These are phyloP conservation scores for Etheostoma cragini DNA, from an alignment of 2,113 vertebrate species.

Conservation along the genomic window DNA sequence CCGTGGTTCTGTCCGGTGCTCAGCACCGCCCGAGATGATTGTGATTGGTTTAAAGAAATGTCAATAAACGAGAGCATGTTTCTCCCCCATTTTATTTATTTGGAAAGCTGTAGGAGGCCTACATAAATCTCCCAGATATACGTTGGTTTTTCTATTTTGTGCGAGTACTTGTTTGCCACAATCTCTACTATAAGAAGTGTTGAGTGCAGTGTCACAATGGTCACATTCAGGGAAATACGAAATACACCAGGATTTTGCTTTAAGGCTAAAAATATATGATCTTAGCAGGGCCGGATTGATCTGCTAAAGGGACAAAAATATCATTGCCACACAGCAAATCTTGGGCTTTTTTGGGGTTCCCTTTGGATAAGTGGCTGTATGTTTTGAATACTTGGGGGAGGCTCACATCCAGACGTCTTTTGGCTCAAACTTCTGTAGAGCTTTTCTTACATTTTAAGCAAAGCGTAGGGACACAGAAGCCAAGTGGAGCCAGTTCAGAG, in stretches of 20 bases:
- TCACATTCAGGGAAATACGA: neutral
- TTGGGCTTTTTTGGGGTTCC: no score
- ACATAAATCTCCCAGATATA: neutral
- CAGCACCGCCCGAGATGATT: no score
- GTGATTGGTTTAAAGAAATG: no score
- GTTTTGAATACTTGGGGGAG: neutral
- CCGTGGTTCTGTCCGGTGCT: no score
- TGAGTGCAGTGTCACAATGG: no score
- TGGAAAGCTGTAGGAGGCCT: neutral
- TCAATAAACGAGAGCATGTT: no score
- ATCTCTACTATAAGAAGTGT: no score
- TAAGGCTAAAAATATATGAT: neutral
- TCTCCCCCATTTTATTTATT: neutral
- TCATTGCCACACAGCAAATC: no score
- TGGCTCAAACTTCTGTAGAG: neutral
- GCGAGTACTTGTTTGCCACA: no score
- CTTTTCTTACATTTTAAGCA: neutral
- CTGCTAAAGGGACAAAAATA: neutral
- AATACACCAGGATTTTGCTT: neutral
- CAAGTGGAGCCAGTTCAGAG: neutral
- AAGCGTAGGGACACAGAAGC: neutral
- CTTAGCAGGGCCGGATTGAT: neutral
- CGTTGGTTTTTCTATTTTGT: no score
- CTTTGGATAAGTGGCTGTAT: no score
- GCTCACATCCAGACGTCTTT: neutral